Conservation (phyloP, 1,140 invertebrate genomes). For the Pseudachorutes palmiensis region DNA sequence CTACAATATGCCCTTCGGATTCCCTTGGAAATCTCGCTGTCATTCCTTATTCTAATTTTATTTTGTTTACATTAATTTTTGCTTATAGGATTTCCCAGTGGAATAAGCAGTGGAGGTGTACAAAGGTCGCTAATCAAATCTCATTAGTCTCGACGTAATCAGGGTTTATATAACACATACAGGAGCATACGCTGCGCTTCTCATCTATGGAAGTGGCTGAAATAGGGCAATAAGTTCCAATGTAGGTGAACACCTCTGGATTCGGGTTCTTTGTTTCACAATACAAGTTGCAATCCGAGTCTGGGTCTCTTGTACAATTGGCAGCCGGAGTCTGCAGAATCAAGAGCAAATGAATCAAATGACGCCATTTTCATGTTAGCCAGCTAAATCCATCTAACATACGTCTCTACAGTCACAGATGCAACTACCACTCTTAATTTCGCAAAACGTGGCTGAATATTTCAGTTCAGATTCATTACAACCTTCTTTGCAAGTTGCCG, state of each 20-base stretch:
- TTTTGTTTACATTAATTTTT: no score
- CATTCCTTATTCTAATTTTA: no score
- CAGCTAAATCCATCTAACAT: conserved; percentile 9
- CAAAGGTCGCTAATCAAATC: background rate
- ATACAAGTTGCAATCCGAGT: conserved; percentile 30
- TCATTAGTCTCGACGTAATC: conserved; percentile 5
- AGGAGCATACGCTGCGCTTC: background rate
- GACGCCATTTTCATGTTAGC: background rate
- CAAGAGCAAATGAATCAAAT: background rate
- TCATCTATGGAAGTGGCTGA: background rate
- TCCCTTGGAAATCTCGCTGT: no score
- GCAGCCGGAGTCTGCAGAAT: conserved; percentile 14
- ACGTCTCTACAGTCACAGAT: conserved; percentile 37
- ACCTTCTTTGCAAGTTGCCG: conserved; percentile 20
- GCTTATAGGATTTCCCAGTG: no score
- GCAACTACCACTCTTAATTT: conserved; percentile 23
- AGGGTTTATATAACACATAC: background rate
- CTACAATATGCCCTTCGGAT: no score
- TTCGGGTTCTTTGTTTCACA: conserved; percentile 35
- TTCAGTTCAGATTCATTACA: conserved; percentile 22
- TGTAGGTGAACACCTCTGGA: conserved; percentile 32
- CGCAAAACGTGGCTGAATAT: conserved; percentile 33
- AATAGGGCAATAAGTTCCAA: conserved; percentile 28
- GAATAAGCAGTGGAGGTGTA: no score
- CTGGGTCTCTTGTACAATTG: conserved; percentile 23